Evolutionary conservation across 2,888 invertebrate genomes (phyloP), one percentile per base, ranked within the genome.

Genomic region (Drosophila acutilabella): DNA sequence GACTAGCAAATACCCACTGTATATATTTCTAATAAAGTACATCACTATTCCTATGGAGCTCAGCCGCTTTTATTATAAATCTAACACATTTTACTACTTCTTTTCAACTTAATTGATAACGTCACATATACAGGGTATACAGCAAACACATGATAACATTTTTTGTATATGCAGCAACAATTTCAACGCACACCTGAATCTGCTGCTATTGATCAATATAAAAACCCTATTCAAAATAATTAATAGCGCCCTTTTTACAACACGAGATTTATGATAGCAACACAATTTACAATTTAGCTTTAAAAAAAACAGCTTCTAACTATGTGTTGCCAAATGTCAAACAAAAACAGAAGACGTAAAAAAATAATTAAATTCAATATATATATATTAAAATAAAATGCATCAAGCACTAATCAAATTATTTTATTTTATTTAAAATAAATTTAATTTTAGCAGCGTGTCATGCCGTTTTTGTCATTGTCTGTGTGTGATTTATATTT

Each of bases 211-310:
- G 61, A 68, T 65, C 51, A 30, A 30, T 30, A 66, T 20, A 71
- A 62, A 44, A 77, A 79, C 87, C 88, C 83, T 82, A 86, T 88
- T 80, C 80, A 86, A 86, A 77, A 81, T 74, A 86, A 69, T 86
- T 62, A 80, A 82, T 82, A 73, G 83, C 58, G 53, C 50, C 13
- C 36, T 40, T 51, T 64, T 47, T 57, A 36, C n/a, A 45, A 6
- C 51, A 23, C 38, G 53, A 82, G 74, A 83, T 88, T 88, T 83
- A 86, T 80, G 78, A 65, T 54, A 62, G 40, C 50, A 44, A 64
- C 53, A 74, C 59, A 72, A 64, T 52, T 65, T 81, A 61, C 68
- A 65, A 85, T 74, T 72, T 64, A 18, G 33, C 38, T 44, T n/a
- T n/a, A n/a, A n/a, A 44, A 64, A 48, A 64, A 64, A 30, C 16